Evolutionary conservation across 2,113 vertebrate genomes (phyloP).

Genomic region (Oceanodroma tethys): DNA sequence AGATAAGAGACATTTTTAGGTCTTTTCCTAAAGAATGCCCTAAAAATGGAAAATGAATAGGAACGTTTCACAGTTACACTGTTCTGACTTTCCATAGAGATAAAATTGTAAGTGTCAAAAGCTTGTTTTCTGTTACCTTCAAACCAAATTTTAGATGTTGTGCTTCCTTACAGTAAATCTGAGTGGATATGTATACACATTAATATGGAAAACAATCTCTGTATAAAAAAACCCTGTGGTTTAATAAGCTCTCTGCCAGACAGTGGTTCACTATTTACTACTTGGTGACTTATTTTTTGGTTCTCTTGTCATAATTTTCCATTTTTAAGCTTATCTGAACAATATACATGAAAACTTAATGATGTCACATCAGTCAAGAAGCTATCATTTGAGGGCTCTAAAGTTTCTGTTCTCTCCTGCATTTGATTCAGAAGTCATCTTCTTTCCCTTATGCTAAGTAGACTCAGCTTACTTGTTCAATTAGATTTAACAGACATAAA

Average conservation of each 20-base stretch:
- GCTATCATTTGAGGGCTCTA: constrained; percentile 77
- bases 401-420: constrained; percentile 76
- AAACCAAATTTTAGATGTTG: not conserved
- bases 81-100: not conserved
- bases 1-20: constrained; percentile 77
- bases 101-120: not conserved
- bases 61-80: not conserved
- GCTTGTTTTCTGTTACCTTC: not conserved
- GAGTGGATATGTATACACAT: not conserved
- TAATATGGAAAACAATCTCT: not conserved
- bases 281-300: constrained; percentile 8
- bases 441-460: not conserved
- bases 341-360: constrained; percentile 39
- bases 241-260: not conserved
- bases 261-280: not conserved
- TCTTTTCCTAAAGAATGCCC: constrained; percentile 64
- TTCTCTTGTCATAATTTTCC: constrained; percentile 56
- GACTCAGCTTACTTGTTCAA: not conserved
- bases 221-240: not conserved
- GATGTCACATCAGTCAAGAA: constrained; percentile 61
- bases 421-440: not conserved
- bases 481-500: not conserved
- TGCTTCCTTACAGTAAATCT: not conserved
- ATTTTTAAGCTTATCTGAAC: constrained; percentile 81
- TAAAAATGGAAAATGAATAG: constrained; percentile 73